phyloP scores from a whole-genome alignment of 2,888 invertebrate genomes.

The Acanthosepion pharaonis region DNA sequence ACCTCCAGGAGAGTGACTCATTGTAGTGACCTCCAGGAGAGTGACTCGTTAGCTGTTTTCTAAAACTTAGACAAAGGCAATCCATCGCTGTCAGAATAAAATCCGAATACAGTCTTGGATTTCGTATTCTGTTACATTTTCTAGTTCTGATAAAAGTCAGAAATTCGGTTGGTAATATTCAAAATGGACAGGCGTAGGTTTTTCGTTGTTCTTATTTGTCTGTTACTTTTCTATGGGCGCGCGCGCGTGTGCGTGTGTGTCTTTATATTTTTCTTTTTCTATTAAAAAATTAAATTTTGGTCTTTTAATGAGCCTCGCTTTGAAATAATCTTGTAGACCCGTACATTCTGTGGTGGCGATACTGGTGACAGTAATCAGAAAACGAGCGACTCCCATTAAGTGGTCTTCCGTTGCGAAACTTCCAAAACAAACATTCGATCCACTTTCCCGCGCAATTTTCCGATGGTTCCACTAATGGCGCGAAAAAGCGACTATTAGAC shows the following conservation, averaged over 20 bases:
- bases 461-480: background rate
- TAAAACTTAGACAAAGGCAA: too few species aligned
- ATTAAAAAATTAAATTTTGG: background rate
- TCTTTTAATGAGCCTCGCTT: background rate
- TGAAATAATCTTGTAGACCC: background rate
- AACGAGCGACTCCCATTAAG: background rate
- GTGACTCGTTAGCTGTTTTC: too few species aligned
- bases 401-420: background rate
- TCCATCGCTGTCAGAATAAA: too few species aligned
- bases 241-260: too few species aligned
- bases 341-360: background rate
- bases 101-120: too few species aligned
- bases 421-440: slow-evolving; percentile 33
- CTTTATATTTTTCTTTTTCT: too few species aligned
- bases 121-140: too few species aligned
- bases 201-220: background rate
- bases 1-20: too few species aligned
- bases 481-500: slow-evolving; percentile 8
- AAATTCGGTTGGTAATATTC: too few species aligned
- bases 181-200: background rate
- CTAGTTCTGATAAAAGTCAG: too few species aligned
- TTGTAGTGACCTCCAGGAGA: too few species aligned
- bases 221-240: background rate
- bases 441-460: background rate
- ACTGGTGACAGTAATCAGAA: background rate